Evolutionary conservation across 2,797 vertebrate genomes (phyloP).

Genomic region (Lacerta agilis): DNA sequence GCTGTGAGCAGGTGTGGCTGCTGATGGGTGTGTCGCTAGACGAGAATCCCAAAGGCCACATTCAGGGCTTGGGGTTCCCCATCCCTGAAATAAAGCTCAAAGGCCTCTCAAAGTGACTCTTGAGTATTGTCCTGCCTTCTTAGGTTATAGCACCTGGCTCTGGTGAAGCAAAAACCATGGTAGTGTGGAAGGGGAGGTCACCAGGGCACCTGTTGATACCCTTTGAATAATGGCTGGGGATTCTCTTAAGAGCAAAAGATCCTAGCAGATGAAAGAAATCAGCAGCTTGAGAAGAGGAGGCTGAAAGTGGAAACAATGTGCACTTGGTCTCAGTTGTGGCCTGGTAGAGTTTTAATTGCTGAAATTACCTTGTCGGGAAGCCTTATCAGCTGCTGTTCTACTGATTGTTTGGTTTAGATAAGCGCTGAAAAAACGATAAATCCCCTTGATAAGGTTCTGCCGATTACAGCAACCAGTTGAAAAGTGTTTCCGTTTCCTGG

Average conservation of each 20-base stretch:
- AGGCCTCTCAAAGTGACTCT: not conserved
- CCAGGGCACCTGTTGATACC: constrained; percentile 49
- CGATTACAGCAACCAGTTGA: constrained; percentile 73
- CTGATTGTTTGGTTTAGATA: constrained; percentile 83
- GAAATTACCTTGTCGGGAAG: constrained; percentile 74
- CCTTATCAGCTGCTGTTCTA: constrained; percentile 80
- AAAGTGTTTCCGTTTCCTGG: constrained; percentile 69
- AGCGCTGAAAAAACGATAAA: constrained; percentile 75
- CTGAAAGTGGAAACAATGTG: constrained; percentile 64
- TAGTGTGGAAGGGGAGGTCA: constrained; percentile 49
- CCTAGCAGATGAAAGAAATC: not conserved
- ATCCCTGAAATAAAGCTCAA: too few species aligned
- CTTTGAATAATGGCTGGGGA: not conserved
- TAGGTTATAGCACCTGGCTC: constrained; percentile 7
- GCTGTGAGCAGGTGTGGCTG: too few species aligned
- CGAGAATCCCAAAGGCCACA: too few species aligned
- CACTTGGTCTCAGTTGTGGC: constrained; percentile 45
- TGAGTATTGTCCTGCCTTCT: not conserved
- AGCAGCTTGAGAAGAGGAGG: constrained; percentile 31
- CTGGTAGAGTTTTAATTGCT: constrained; percentile 71
- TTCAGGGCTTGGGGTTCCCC: too few species aligned
- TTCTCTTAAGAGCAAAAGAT: not conserved
- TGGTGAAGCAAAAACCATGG: not conserved
- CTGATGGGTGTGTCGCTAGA: too few species aligned
- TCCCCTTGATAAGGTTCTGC: constrained; percentile 72